phyloP scores from a whole-genome alignment of 2,797 vertebrate genomes.

The Anniella stebbinsi region DNA sequence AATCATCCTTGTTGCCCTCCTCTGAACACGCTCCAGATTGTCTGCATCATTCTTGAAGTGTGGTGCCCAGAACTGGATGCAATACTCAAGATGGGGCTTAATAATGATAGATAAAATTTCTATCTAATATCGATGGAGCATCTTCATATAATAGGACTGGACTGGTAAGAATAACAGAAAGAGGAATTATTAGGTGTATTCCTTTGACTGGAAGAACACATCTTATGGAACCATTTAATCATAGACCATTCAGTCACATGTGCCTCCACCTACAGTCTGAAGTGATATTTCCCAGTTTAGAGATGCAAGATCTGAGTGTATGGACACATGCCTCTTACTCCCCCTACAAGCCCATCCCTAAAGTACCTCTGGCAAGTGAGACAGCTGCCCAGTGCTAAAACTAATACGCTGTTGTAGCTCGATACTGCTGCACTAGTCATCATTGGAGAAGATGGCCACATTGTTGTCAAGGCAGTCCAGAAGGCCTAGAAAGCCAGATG shows the following conservation, averaged over 20 bases:
- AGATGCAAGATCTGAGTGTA: background rate
- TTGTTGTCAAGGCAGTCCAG: too few relatives aligned
- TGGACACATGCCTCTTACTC: background rate
- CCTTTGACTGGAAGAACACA: background rate
- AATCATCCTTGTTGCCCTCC: too few relatives aligned
- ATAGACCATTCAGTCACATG: background rate
- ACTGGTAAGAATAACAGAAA: constrained; percentile 1
- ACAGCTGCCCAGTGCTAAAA: background rate
- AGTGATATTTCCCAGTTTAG: background rate
- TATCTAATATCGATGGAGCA: background rate
- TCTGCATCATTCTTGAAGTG: too few relatives aligned
- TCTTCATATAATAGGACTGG: background rate
- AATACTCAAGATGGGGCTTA: too few relatives aligned
- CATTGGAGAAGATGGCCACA: background rate
- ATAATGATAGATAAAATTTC: background rate
- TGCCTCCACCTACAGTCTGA: background rate
- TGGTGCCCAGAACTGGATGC: too few relatives aligned
- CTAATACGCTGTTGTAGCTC: too few relatives aligned
- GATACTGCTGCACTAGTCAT: background rate
- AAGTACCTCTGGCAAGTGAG: too few relatives aligned
- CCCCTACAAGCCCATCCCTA: too few relatives aligned
- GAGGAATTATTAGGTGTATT: background rate
- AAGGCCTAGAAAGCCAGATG: too few relatives aligned
- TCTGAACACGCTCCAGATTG: too few relatives aligned
- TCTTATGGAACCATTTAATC: background rate